Base-by-base conservation (phyloP, 2,888 invertebrate species). In the Ethmia dodecea region DNA sequence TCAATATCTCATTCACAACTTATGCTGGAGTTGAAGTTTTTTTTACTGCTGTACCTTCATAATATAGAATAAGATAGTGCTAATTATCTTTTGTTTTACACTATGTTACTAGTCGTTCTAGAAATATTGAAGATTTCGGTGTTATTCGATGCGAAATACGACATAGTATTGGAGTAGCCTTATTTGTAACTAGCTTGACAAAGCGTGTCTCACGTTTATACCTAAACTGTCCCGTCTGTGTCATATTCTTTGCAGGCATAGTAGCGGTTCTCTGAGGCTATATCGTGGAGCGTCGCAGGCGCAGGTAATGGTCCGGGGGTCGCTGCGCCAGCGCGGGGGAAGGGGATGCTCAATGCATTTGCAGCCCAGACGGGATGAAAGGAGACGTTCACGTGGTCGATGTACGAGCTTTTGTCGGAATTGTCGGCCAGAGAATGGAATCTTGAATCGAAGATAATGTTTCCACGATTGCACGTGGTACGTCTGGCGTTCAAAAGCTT, bases 281-380 rank as follows among this genome's bases (percentile, higher is more conserved):
- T 55, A 63, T 55, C 55, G 56, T n/a, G 31, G 26, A 27, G 22
- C 45, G 48, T 58, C 60, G 63, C 62, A 44, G 50, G 61, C 62
- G 73, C 79, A 79, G 81, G 79, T 79, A 79, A 77, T 68, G 77
- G 77, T 79, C 55, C 65, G 52, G 49, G 52, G 49, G 51, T 35
- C 42, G 44, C 46, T 43, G 44, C 44, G 47, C 35, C 42, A 11
- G 26, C 37, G 41, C 46, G 45, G 33, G 43, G 35, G 42, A 33
- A 35, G 42, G 47, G 46, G 45, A 43, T 54, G 46, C 58, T 60
- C 58, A 63, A 65, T 70, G 73, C 76, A 76, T 75, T 75, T 75
- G 72, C 63, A 22, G 22, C 22, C 26, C 26, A n/a, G n/a, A 11
- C 49, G 52, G 55, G 52, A 60, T 57, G 52, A 55, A 55, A 56